Evolutionary conservation across 1,140 invertebrate species (phyloP).

Genomic region (Pseudomyrmex dendroicus): DNA sequence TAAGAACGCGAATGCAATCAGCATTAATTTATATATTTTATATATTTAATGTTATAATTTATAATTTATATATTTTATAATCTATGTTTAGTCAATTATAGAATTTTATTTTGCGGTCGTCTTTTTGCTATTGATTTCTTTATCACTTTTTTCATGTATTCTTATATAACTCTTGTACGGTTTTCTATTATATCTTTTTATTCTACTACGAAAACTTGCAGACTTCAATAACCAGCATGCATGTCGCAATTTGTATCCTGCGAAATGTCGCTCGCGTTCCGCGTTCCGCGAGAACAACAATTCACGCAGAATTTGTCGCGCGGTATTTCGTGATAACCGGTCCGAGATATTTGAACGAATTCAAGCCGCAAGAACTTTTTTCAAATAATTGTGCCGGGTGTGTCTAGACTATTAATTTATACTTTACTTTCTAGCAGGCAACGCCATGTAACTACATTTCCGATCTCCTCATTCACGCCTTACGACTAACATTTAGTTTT

Average conservation of each 20-base stretch:
- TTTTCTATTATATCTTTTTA: background rate
- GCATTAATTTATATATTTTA: no score
- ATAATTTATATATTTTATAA: background rate
- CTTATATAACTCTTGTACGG: no score
- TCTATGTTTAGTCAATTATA: no score
- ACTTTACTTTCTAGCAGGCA: constrained; percentile 73
- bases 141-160: no score
- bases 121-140: no score
- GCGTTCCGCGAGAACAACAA: constrained; percentile 21
- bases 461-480: constrained; percentile 33
- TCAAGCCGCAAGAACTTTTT: constrained; percentile 19
- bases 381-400: constrained; percentile 45
- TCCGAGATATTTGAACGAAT: constrained; percentile 10
- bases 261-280: constrained; percentile 39
- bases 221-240: constrained; percentile 22
- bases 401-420: constrained; percentile 63
- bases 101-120: no score
- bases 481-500: background rate
- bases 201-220: background rate
- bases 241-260: constrained; percentile 12
- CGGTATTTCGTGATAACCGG: background rate
- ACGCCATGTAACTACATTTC: constrained; percentile 6
- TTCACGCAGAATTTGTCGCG: background rate
- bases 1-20: background rate
- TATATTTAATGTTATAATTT: background rate